Conservation (phyloP, 2,888 invertebrate genomes). For the Coronaproctus castanopsis region DNA sequence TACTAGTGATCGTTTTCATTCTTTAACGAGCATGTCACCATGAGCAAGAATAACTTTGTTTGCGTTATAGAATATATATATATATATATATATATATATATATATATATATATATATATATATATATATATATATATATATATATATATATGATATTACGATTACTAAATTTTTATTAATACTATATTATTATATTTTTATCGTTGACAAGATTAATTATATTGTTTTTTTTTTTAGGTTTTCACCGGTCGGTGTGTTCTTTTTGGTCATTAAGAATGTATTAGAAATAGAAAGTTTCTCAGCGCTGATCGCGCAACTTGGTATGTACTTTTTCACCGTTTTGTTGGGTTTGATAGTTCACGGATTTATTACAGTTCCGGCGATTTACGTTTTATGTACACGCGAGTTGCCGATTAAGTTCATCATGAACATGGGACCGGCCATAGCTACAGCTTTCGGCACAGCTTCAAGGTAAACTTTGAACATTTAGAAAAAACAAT, state of each 20-base stretch:
- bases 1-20: too few relatives aligned
- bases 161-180: neutral
- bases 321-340: slow-evolving; percentile 84
- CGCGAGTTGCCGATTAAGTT: slow-evolving; percentile 63
- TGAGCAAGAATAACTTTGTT: too few relatives aligned
- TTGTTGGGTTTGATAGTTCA: slow-evolving; percentile 76
- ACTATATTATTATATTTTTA: neutral
- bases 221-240: slow-evolving; percentile 38
- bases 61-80: neutral
- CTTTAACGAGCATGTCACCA: too few relatives aligned
- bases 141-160: neutral
- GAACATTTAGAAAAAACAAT: neutral
- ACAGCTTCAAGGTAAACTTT: slow-evolving; percentile 74
- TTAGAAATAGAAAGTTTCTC: slow-evolving; percentile 73
- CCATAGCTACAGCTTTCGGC: slow-evolving; percentile 86
- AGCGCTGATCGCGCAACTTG: slow-evolving; percentile 65
- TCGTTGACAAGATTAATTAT: neutral
- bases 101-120: neutral
- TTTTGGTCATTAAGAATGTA: slow-evolving; percentile 74
- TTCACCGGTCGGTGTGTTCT: slow-evolving; percentile 73
- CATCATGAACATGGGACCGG: slow-evolving; percentile 67
- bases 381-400: slow-evolving; percentile 63
- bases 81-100: neutral
- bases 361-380: slow-evolving; percentile 72
- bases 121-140: neutral